Evolutionary conservation across 2,113 vertebrate species (phyloP).

Genomic region (Proterorhinus semilunaris): DNA sequence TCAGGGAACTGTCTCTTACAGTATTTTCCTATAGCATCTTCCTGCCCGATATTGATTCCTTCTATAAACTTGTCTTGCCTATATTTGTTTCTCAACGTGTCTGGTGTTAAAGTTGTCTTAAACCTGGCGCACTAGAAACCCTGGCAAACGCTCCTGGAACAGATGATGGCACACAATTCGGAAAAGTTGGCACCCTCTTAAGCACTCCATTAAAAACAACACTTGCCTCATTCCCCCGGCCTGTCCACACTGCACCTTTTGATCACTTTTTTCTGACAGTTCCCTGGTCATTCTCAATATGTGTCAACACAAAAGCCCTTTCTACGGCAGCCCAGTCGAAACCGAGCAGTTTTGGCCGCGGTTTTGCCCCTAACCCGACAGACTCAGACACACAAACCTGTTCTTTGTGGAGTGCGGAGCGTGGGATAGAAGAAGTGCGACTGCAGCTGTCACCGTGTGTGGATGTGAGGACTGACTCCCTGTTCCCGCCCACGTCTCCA

Average conservation of each 20-base stretch:
- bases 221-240: background rate
- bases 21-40: too few species aligned
- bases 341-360: constrained; percentile 39
- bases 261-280: constrained; percentile 32
- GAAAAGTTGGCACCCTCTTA: constrained; percentile 2
- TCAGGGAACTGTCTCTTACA: too few species aligned
- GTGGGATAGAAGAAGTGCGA: constrained; percentile 46
- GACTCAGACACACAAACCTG: constrained; percentile 56
- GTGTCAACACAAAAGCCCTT: constrained; percentile 47
- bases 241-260: constrained; percentile 21
- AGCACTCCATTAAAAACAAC: constrained; percentile 1
- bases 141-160: background rate
- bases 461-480: constrained; percentile 40
- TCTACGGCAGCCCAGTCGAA: constrained; percentile 38
- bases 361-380: constrained; percentile 35
- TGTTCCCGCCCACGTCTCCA: constrained; percentile 41
- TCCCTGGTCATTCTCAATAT: constrained; percentile 39
- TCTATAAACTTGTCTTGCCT: too few species aligned
- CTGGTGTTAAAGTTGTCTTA: background rate
- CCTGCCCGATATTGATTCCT: too few species aligned
- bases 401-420: constrained; percentile 48
- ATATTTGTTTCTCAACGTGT: too few species aligned
- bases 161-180: background rate
- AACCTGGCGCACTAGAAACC: background rate
- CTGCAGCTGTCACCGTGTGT: constrained; percentile 57